These are phyloP conservation scores for Limnodromus scolopaceus DNA, from an alignment of 2,797 vertebrate species.

Conservation along the genomic window DNA sequence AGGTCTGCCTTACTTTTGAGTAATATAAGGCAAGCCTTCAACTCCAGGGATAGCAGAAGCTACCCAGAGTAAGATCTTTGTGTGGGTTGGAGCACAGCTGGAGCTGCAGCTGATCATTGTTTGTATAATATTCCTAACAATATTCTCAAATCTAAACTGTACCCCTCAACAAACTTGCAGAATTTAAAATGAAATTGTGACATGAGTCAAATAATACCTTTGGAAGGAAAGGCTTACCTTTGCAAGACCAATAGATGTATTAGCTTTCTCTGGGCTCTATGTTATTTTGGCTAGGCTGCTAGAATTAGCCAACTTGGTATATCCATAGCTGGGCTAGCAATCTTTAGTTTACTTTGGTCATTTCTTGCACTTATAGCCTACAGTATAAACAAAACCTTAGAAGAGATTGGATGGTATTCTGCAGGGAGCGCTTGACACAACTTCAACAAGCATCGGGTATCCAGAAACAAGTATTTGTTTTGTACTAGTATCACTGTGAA, in stretches of 20 bases:
- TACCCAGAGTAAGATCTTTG: background rate
- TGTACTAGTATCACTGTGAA: background rate
- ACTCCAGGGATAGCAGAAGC: background rate
- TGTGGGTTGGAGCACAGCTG: background rate
- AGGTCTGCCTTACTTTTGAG: background rate
- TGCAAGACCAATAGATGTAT: background rate
- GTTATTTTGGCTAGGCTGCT: background rate
- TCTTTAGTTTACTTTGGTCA: background rate
- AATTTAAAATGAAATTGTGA: background rate
- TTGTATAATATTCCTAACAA: background rate
- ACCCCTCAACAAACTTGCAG: background rate
- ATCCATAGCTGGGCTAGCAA: background rate
- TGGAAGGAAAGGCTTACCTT: background rate
- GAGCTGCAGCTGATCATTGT: background rate
- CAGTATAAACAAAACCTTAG: background rate
- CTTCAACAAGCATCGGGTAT: background rate
- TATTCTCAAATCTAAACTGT: background rate
- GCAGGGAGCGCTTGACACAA: background rate
- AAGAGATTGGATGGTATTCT: background rate
- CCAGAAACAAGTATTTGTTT: background rate
- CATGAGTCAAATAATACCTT: background rate
- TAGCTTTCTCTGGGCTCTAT: background rate
- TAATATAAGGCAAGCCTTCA: background rate
- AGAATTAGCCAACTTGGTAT: background rate
- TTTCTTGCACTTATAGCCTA: background rate